Percentiles rank a stretch among this genome's conserved stretches.
Conservation (phyloP, 2,797 vertebrate genomes). For the Staurois parvus region DNA sequence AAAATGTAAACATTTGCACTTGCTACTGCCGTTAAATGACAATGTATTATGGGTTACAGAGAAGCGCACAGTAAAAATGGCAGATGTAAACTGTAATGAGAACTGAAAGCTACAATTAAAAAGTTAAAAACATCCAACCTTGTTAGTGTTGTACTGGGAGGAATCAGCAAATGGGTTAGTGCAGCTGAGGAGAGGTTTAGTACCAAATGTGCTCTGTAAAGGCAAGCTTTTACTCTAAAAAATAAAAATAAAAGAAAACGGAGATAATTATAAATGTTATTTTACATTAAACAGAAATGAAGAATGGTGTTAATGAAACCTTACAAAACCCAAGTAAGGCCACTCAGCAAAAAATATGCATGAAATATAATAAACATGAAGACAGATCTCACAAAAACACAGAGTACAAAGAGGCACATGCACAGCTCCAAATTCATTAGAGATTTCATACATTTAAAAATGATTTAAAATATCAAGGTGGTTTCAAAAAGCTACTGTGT, state of each 20-base stretch:
- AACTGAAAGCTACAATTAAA: background rate
- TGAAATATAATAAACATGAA: background rate
- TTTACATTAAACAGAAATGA: background rate
- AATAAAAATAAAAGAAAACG: constrained; percentile 72
- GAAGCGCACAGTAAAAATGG: background rate
- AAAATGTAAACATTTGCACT: background rate
- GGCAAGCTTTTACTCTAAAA: constrained; percentile 86
- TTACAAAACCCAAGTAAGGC: background rate
- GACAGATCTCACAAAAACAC: background rate
- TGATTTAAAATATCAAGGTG: too few species aligned
- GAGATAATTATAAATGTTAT: background rate
- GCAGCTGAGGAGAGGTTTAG: constrained; percentile 79
- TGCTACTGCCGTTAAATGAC: background rate
- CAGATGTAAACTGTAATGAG: background rate
- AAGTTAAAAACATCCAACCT: constrained; percentile 83
- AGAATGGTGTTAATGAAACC: background rate
- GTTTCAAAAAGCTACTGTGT: too few species aligned
- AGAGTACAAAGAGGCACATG: background rate
- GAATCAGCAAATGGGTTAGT: constrained; percentile 85
- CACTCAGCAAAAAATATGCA: background rate
- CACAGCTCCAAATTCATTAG: too few species aligned
- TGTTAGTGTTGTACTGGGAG: constrained; percentile 79
- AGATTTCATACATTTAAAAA: too few species aligned
- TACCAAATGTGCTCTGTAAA: constrained; percentile 82
- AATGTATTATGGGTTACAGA: background rate